Percentiles rank a stretch among this genome's conserved stretches.
These are phyloP conservation scores for Mormyrus lacerda DNA, from an alignment of 2,113 vertebrate genomes.

Conservation along the genomic window DNA sequence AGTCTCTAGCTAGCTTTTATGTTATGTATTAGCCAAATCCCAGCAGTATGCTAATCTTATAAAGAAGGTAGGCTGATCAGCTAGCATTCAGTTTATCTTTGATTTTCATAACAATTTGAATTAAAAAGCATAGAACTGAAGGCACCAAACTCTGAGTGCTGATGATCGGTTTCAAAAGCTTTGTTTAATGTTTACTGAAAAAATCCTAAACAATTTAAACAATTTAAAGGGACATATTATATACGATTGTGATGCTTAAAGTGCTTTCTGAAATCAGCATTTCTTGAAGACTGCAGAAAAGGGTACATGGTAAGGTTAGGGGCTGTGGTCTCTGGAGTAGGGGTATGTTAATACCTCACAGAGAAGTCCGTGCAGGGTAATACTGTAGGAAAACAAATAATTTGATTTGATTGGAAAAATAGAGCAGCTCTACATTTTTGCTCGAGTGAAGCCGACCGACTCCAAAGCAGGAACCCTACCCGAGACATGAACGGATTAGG, in stretches of 20 bases:
- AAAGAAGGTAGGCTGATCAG: not conserved
- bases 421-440: not conserved
- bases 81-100: not conserved
- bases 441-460: not conserved
- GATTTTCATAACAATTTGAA: not conserved
- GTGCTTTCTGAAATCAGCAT: not conserved
- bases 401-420: slow-evolving; percentile 23
- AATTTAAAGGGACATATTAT: not conserved
- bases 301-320: not conserved
- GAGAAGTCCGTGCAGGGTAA: slow-evolving; percentile 26
- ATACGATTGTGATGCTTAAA: not conserved
- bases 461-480: not conserved
- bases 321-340: not conserved
- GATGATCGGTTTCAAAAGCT: not conserved
- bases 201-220: too few relatives aligned
- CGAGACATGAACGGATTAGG: not conserved
- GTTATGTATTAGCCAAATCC: not conserved
- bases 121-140: not conserved
- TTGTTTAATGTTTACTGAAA: not conserved
- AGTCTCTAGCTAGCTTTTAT: not conserved
- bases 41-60: not conserved
- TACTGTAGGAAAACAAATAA: slow-evolving; percentile 14
- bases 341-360: slow-evolving; percentile 29
- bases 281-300: not conserved
- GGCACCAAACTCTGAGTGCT: not conserved